Base-by-base conservation (phyloP, 2,797 vertebrate species). In the Babyrousa celebensis region DNA sequence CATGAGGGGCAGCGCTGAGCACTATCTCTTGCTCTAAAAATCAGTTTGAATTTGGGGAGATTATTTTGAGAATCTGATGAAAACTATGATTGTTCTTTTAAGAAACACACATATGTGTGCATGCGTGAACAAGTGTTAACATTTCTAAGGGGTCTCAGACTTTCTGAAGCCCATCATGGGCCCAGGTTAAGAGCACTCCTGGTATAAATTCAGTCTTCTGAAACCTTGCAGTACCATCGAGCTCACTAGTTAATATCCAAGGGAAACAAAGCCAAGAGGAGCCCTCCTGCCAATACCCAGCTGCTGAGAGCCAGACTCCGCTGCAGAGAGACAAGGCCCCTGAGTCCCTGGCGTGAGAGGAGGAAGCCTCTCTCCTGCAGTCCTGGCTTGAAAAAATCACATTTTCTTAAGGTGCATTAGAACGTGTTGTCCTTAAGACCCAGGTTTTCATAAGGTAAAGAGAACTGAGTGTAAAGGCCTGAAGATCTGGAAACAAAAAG, bases 401-500 rank as follows among this genome's bases (percentile, higher is more conserved):
- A 21, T 36, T 89, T 91, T 85, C 52, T 58, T 27, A 12, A 52
- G n/a, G 27, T 14, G 20, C 40, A 16, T 72, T 36, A 27, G 15
- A 80, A 27, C 12, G 8, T 54, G n/a, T 63, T 79, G 21, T 54
- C 62, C 60, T 91, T 72, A 60, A 23, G 3, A 8, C 32, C 23
- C 32, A 75, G 29, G 40, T 56, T 75, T 72, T 70, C 68, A 25
- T 54, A 78, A 62, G 21, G 15, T 60, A 60, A 65, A 80, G 74
- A 65, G 62, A 94, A 40, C 20, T 96, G 58, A 40, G 8, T 71
- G 10, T 15, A 91, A 86, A 94, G 40, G n/a, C 21, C 27, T 48
- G n/a, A 3, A 60, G n/a, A 71, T 32, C 29, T 65, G 21, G 21
- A 40, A 70, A 25, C 29, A 65, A 77, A 25, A 79, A 72, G 89